Base-by-base conservation (phyloP, 2,888 invertebrate species). In the Melanostoma mellinum region DNA sequence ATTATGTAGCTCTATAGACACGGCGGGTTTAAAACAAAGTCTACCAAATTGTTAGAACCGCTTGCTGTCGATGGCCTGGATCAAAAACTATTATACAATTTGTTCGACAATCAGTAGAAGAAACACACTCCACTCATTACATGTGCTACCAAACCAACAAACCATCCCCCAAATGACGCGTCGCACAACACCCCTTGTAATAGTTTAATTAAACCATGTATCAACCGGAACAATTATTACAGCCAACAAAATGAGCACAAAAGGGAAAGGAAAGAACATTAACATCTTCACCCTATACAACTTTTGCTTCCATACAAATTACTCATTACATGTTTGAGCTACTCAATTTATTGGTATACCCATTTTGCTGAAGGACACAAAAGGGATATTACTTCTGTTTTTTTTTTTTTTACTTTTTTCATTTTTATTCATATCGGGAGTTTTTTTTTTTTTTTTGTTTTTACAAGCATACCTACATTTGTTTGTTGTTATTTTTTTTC, bases 211-310 rank as follows among this genome's bases (percentile, higher is more conserved):
- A 55, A 60, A 60, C 69, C 58, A 10, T 38, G 76, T 76, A 61
- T 46, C 55, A 71, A 72, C 63, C 53, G 50, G 60, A 69, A 79
- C 73, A 79, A 79, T 79, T 61, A 46, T 46, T 79, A 56, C 68
- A 69, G 40, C 67, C 60, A 71, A 63, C 69, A 63, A 69, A 69
- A 53, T 72, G 53, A 48, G 71, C 38, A 72, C 36, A 32, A 40
- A 32, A 40, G 58, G 53, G 20, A 33, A 56, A 8, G 46, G 9
- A 52, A 35, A 40, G 32, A 46, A 46, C 44, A 67, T 55, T 38
- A 55, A 58, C 55, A 67, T 67, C 56, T 74, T 74, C 74, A 79
- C 74, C 79, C 73, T 63, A 65, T 36, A 35, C 9, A 4, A 10
- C 20, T 20, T 38, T 5, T 36, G 33, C 20, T 30, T 52, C 30